Evolutionary conservation across 2,888 invertebrate genomes (phyloP), one percentile per base, ranked within the genome.

Genomic region (Aleiodes leptofemur): DNA sequence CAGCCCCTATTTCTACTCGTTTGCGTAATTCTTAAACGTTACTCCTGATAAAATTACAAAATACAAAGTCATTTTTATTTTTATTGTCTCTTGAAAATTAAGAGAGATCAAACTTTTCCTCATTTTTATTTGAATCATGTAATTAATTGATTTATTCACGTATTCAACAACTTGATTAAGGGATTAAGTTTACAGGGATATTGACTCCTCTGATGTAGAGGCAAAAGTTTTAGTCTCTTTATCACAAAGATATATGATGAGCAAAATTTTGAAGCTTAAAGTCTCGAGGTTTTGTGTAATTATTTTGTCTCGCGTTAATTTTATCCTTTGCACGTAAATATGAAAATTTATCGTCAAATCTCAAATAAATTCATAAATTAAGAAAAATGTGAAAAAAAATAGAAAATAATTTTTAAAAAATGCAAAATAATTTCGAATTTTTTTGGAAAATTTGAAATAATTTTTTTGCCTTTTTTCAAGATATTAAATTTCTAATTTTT

Each of bases 301-400:
- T 38, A 43, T 43, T 61, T 9, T 38, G 3, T 9, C 61, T 16
- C 7, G 48, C 11, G 9, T 6, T 16, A 16, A n/a, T 16, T 14
- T 34, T n/a, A 59, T 77, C 69, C 68, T 73, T 76, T 78, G 73
- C 73, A 83, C 83, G 83, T 86, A 83, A 85, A 85, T 85, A 84
- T 85, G 73, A 56, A 80, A 82, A 86, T 86, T 86, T 86, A 86
- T 86, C 68, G 86, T 83, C 82, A 74, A 84, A 86, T 86, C 81
- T 82, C 77, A 84, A 83, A 83, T 84, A 23, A 23, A 23, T 23
- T 23, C 23, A 23, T 23, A 23, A 23, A 23, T 23, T 2, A 23
- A 23, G 23, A 23, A 23, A 23, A 23, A 23, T 23, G 1, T 23
- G 23, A 2, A 23, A 23, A 23, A 23, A 23, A 23, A 23, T 84